These are phyloP conservation scores for Rhabdomys pumilio DNA, from an alignment of 2,797 vertebrate species.

Conservation along the genomic window DNA sequence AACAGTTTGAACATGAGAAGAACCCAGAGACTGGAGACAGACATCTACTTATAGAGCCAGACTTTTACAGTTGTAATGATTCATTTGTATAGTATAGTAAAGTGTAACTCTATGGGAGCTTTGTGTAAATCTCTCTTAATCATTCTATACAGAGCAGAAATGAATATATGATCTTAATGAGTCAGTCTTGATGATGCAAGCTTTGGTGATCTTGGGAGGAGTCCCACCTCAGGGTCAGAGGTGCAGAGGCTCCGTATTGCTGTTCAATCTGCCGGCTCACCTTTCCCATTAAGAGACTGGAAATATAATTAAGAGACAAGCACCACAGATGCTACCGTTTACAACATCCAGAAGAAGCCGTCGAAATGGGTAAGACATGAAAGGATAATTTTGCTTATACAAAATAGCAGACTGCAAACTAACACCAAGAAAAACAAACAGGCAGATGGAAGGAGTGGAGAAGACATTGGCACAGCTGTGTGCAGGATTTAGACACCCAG, in stretches of 20 bases:
- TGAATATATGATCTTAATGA: background rate
- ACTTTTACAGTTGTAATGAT: conserved; percentile 37
- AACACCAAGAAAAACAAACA: conserved; percentile 90
- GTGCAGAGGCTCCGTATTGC: conserved; percentile 60
- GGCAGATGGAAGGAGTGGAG: conserved; percentile 89
- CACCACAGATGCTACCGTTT: conserved; percentile 84
- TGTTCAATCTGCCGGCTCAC: conserved; percentile 53
- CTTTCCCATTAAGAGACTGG: conserved; percentile 81
- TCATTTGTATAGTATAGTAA: conserved; percentile 53
- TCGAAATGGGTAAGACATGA: conserved; percentile 84
- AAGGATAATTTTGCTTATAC: conserved; percentile 91
- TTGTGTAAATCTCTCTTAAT: conserved; percentile 32
- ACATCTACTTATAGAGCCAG: conserved; percentile 44
- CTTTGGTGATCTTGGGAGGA: conserved; percentile 26
- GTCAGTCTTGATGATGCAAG: conserved; percentile 8
- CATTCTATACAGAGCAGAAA: background rate
- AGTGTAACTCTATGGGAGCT: conserved; percentile 9
- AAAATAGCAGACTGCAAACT: conserved; percentile 90
- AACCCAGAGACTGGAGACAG: conserved; percentile 28
- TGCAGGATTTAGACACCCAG: conserved; percentile 88
- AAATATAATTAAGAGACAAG: conserved; percentile 79
- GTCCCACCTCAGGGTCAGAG: conserved; percentile 31
- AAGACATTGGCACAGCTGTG: conserved; percentile 89
- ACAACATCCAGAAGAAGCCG: conserved; percentile 85
- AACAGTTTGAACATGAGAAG: background rate